Base-by-base conservation (phyloP, 2,797 vertebrate species). In the Pseudomugil tenellus region DNA sequence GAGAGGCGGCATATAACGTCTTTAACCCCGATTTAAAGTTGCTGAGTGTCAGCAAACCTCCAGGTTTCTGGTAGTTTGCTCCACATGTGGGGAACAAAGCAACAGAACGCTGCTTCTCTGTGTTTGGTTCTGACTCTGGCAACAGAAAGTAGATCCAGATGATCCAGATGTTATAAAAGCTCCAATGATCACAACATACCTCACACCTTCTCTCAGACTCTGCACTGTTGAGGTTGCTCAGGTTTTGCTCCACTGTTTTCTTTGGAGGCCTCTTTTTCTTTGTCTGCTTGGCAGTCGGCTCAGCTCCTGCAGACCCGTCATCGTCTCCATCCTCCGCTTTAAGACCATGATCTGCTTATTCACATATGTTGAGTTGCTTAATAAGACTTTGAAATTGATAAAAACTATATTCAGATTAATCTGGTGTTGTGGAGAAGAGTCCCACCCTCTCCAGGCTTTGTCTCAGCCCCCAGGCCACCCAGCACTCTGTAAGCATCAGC, bases 201-300 rank as follows among this genome's bases (percentile, higher is more conserved):
- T 96, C 93, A 77, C 91, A 92, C 73, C 92, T 95, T 68, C 91
- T 93, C 73, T 95, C 94, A 0, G 92, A 87, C 60, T 96, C 95
- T 0, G 95, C 72, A 5, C 92, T 80, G 0, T 96, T 97, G 88
- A 99, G 96, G 89, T 96, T 98, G 75, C 87, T 94, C 72, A 97
- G 58, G 76, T 98, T 98, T 76, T 95, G 92, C 83, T 98, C 97
- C 0, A 99, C 95, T 0, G 96, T 98, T 88, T 87, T 98, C 85
- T 95, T 96, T 6, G 87, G 92, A 0, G 93, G 92, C 60, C 92
- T 90, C 70, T 95, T 97, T 74, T 92, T 97, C 83, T 92, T 97
- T n/a, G 80, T 74, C 56, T 92, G 89, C 76, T 93, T 95, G 0
- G 78, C 70, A 1, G 80, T 58, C 21, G 72, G 83, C 7, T 91